Percentiles rank a stretch among this genome's conserved stretches.
These are phyloP conservation scores for Lamprologus sp. DNA, from an alignment of 2,113 vertebrate genomes.

Conservation along the genomic window DNA sequence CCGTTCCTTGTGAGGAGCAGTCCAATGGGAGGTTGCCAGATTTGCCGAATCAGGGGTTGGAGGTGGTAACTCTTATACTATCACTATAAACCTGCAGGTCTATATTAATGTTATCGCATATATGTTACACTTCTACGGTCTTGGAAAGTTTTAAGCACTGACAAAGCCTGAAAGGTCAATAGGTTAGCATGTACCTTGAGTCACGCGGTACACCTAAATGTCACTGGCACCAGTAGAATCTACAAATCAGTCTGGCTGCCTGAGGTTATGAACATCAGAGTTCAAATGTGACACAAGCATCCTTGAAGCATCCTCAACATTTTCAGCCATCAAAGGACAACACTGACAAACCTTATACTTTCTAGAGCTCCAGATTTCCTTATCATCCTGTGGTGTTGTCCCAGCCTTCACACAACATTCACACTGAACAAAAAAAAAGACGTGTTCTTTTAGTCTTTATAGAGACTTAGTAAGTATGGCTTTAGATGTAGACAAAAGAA, in stretches of 20 bases:
- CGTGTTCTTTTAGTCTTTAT: background rate
- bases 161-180: background rate
- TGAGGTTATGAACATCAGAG: background rate
- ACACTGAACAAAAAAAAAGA: background rate
- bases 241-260: background rate
- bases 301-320: background rate
- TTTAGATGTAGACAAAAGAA: background rate
- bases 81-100: background rate
- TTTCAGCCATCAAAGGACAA: background rate
- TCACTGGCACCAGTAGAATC: background rate
- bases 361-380: background rate
- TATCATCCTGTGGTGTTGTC: background rate
- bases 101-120: background rate
- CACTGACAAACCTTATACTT: background rate
- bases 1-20: background rate
- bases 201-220: background rate
- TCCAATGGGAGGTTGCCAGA: constrained; percentile 56
- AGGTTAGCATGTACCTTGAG: background rate
- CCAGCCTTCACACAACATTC: background rate
- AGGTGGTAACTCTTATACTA: background rate
- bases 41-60: constrained; percentile 11
- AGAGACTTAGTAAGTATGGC: background rate
- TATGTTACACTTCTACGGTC: background rate
- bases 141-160: background rate
- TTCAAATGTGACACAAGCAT: background rate